Evolutionary conservation across 2,113 vertebrate species (phyloP).

Genomic region (Callipepla californica): DNA sequence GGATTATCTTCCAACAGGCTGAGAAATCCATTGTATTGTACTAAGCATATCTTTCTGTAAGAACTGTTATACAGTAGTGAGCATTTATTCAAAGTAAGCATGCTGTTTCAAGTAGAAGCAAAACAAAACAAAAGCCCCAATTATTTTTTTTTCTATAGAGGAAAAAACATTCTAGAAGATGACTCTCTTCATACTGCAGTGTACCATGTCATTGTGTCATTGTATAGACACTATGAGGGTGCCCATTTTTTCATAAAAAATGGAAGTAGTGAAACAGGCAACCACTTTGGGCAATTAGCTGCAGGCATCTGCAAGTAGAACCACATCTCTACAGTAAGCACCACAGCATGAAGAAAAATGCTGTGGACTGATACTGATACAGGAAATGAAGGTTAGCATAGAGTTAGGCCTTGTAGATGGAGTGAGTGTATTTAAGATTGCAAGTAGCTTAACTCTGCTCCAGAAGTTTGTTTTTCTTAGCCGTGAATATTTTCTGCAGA

Average conservation of each 20-base stretch:
- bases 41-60: not conserved
- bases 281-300: not conserved
- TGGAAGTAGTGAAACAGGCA: not conserved
- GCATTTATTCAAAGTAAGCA: not conserved
- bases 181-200: accelerated
- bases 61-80: not conserved
- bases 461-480: slow-evolving; percentile 34
- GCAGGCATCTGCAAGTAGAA: not conserved
- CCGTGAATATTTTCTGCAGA: slow-evolving; percentile 38
- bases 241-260: not conserved
- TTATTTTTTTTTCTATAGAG: not conserved
- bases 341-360: not conserved
- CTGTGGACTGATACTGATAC: not conserved
- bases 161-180: not conserved
- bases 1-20: not conserved
- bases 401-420: not conserved
- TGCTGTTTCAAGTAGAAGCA: not conserved
- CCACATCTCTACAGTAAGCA: not conserved
- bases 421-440: not conserved
- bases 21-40: not conserved
- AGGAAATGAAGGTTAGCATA: not conserved
- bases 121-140: not conserved
- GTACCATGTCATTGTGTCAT: not conserved
- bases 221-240: not conserved
- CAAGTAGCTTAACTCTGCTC: not conserved